These are phyloP conservation scores for Psilopsiagon aurifrons DNA, from an alignment of 2,113 vertebrate species.

Conservation along the genomic window DNA sequence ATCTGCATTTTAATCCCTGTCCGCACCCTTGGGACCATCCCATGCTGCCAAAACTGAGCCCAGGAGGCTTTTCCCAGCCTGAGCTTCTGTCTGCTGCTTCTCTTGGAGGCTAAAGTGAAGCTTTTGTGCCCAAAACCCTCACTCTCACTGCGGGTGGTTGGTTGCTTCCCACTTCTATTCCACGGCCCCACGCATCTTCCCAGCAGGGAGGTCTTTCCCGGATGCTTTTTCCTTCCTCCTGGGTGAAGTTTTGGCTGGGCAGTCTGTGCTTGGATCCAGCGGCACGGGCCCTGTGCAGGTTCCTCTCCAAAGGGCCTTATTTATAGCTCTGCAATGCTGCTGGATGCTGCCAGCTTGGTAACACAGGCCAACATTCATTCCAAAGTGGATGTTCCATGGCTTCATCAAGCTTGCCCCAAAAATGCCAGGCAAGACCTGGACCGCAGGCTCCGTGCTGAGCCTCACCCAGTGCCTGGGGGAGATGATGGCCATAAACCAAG, in stretches of 20 bases:
- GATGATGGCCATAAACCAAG: neutral
- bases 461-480: neutral
- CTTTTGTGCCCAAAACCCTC: neutral
- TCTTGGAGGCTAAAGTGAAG: neutral
- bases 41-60: neutral
- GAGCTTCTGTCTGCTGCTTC: rapidly evolving
- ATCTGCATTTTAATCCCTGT: neutral
- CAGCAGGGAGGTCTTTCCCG: neutral
- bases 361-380: rapidly evolving
- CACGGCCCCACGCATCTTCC: neutral
- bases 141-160: rapidly evolving
- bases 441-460: rapidly evolving
- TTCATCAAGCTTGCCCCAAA: neutral
- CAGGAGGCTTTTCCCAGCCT: neutral
- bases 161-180: neutral
- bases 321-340: neutral
- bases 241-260: neutral
- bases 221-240: neutral
- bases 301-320: neutral
- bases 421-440: neutral
- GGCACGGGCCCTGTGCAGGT: rapidly evolving
- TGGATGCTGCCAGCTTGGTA: neutral
- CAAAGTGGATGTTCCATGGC: rapidly evolving
- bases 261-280: neutral
- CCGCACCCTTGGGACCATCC: rapidly evolving